These are phyloP conservation scores for Cathartes aura DNA, from an alignment of 2,113 vertebrate genomes.

Conservation along the genomic window DNA sequence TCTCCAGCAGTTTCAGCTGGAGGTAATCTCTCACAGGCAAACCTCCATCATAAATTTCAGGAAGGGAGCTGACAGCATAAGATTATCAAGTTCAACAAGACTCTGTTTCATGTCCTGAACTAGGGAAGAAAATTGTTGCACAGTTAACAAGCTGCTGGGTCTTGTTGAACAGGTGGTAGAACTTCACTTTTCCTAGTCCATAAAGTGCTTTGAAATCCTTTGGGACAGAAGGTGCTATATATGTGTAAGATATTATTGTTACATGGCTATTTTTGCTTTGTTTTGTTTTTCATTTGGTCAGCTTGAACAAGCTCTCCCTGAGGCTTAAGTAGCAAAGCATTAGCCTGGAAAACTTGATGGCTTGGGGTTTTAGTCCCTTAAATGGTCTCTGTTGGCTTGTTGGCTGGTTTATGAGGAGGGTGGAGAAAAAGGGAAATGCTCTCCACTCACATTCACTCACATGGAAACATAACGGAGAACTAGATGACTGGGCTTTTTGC, in stretches of 20 bases:
- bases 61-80: slow-evolving; percentile 16
- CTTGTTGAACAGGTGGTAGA: not conserved
- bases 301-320: not conserved
- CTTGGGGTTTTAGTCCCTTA: slow-evolving; percentile 24
- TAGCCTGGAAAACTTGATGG: slow-evolving; percentile 31
- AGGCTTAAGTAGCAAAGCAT: slow-evolving; percentile 4
- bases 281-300: not conserved
- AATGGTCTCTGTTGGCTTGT: slow-evolving; percentile 47
- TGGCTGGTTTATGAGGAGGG: slow-evolving; percentile 37
- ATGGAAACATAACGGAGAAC: not conserved
- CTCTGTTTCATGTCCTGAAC: not conserved
- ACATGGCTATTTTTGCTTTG: not conserved
- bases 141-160: not conserved
- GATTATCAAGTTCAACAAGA: slow-evolving; percentile 37
- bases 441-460: not conserved
- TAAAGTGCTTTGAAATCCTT: not conserved
- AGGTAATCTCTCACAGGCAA: not conserved
- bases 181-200: not conserved
- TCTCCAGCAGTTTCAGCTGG: not conserved
- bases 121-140: not conserved
- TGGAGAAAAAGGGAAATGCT: not conserved
- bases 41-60: not conserved
- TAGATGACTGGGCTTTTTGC: not conserved
- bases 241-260: not conserved
- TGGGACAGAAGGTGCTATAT: not conserved